These are phyloP conservation scores for Nycteola revayana DNA, from an alignment of 2,888 invertebrate genomes.

Conservation along the genomic window DNA sequence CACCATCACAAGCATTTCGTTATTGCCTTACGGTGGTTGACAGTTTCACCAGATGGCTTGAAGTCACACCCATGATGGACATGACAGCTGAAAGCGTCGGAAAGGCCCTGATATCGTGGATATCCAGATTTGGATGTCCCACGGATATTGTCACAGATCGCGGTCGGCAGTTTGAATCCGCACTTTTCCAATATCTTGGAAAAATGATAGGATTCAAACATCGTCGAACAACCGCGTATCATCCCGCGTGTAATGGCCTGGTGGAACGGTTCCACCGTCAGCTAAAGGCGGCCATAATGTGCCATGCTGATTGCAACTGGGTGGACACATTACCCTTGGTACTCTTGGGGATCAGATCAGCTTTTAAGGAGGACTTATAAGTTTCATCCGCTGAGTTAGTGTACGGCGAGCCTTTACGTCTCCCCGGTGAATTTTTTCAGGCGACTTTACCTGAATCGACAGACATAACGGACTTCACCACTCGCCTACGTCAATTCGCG, in stretches of 20 bases:
- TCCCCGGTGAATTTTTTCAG: neutral
- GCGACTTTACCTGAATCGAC: neutral
- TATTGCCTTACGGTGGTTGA: conserved; percentile 33
- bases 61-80: conserved; percentile 28
- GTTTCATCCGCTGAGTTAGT: no score
- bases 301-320: conserved; percentile 3
- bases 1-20: conserved; percentile 9
- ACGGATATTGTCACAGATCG: conserved; percentile 45
- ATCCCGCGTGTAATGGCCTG: conserved; percentile 15
- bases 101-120: conserved; percentile 37
- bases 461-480: neutral
- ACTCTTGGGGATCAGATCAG: neutral
- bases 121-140: conserved; percentile 31
- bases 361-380: neutral
- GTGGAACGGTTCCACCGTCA: conserved; percentile 22
- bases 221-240: conserved; percentile 16
- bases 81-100: conserved; percentile 52
- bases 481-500: neutral
- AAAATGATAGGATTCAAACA: conserved; percentile 9
- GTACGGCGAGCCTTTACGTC: neutral
- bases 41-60: conserved; percentile 29
- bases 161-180: conserved; percentile 41
- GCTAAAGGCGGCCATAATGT: conserved; percentile 16
- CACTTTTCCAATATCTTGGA: conserved; percentile 8
- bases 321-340: neutral